Percentiles rank a stretch among this genome's conserved stretches.
Evolutionary conservation across 2,113 vertebrate species (phyloP).

Genomic region (Anoplopoma fimbria): DNA sequence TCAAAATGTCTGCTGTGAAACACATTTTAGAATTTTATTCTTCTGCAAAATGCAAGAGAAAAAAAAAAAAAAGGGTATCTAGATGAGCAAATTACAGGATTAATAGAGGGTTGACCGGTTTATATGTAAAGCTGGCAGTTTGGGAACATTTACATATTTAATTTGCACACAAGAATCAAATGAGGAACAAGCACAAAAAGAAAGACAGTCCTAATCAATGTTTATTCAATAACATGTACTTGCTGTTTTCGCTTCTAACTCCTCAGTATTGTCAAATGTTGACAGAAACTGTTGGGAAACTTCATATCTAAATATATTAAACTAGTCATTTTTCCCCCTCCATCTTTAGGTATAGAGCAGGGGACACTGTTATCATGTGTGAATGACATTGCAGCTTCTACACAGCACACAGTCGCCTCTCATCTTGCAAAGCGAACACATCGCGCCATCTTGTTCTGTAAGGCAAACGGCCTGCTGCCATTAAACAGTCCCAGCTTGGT

Average conservation of each 20-base stretch:
- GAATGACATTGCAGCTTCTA: slow-evolving; percentile 90
- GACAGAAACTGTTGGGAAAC: background rate
- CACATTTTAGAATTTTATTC: background rate
- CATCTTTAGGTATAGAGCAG: slow-evolving; percentile 83
- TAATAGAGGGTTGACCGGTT: background rate
- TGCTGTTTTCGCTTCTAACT: background rate
- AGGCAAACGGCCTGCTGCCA: slow-evolving; percentile 82
- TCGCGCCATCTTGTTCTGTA: slow-evolving; percentile 93
- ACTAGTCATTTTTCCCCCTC: background rate
- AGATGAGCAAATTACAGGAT: background rate
- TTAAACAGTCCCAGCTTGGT: slow-evolving; percentile 86
- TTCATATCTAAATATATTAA: background rate
- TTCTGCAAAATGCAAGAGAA: background rate
- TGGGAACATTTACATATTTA: background rate
- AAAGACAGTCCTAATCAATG: background rate
- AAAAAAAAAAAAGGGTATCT: background rate
- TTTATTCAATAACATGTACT: background rate
- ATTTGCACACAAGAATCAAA: background rate
- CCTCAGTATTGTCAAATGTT: background rate
- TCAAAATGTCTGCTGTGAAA: background rate
- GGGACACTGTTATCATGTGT: slow-evolving; percentile 89
- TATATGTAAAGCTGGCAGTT: background rate
- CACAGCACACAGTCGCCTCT: slow-evolving; percentile 85
- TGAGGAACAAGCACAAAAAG: background rate
- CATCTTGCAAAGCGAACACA: slow-evolving; percentile 90